Conservation (phyloP, 2,888 invertebrate species). For the Tiliacea citrago region DNA sequence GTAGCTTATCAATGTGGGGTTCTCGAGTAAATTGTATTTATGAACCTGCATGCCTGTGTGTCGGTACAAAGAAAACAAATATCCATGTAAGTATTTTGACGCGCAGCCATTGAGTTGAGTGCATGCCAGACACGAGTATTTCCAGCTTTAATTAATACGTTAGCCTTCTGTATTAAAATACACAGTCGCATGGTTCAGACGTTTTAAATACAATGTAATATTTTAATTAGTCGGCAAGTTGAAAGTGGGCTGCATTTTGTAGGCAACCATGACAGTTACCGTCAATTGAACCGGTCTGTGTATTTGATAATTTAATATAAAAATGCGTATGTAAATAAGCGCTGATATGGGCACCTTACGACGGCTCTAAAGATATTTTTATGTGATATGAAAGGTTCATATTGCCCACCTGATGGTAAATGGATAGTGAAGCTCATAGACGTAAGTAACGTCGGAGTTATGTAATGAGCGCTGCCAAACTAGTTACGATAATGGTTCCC, state of each 20-base stretch:
- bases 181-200: slow-evolving; percentile 71
- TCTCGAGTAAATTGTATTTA: slow-evolving; percentile 56
- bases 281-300: slow-evolving; percentile 51
- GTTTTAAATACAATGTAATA: slow-evolving; percentile 80
- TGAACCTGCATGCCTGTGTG: slow-evolving; percentile 40
- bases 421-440: slow-evolving; percentile 51
- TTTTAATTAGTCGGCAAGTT: slow-evolving; percentile 81
- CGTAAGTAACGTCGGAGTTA: slow-evolving; percentile 45
- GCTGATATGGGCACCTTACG: slow-evolving; percentile 30
- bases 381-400: slow-evolving; percentile 47
- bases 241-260: slow-evolving; percentile 73
- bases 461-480: slow-evolving; percentile 55
- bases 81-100: slow-evolving; percentile 56
- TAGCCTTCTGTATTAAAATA: slow-evolving; percentile 72
- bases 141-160: slow-evolving; percentile 75
- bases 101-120: slow-evolving; percentile 60
- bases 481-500: slow-evolving; percentile 59
- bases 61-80: slow-evolving; percentile 53
- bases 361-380: slow-evolving; percentile 59
- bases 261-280: slow-evolving; percentile 57
- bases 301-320: slow-evolving; percentile 52
- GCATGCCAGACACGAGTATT: slow-evolving; percentile 66
- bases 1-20: slow-evolving; percentile 56
- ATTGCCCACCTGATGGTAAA: slow-evolving; percentile 60
- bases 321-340: slow-evolving; percentile 58